Percentiles rank a stretch among this genome's conserved stretches.
Conservation (phyloP, 1,140 invertebrate genomes). For the Limonius californicus region DNA sequence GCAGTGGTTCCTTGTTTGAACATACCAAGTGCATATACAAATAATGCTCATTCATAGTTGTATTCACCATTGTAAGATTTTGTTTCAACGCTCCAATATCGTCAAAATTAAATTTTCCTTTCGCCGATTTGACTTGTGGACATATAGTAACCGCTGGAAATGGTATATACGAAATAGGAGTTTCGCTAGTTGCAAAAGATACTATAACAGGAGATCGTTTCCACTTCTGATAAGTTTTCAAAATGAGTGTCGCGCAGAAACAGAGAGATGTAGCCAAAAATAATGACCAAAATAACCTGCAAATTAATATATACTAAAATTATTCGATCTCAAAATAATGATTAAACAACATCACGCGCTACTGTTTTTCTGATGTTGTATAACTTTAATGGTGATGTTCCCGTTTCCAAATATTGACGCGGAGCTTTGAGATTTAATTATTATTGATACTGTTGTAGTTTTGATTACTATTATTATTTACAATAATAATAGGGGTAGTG, state of each 20-base stretch:
- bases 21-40: constrained; percentile 21
- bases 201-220: constrained; percentile 54
- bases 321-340: no score
- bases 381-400: no score
- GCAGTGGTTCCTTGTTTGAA: neutral
- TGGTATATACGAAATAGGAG: constrained; percentile 53
- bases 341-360: no score
- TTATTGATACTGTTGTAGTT: no score
- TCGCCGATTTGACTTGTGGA: constrained; percentile 45
- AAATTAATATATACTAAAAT: constrained; percentile 16
- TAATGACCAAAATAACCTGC: constrained; percentile 50
- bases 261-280: constrained; percentile 39
- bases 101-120: constrained; percentile 32
- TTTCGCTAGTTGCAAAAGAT: constrained; percentile 52
- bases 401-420: no score
- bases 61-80: neutral
- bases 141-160: constrained; percentile 57
- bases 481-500: no score
- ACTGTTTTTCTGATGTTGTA: no score
- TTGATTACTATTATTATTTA: no score
- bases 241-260: constrained; percentile 28
- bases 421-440: no score
- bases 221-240: constrained; percentile 52
- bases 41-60: neutral
- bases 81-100: neutral